phyloP scores from a whole-genome alignment of 2,797 vertebrate species.

The Hypotaenidia philippensis region DNA sequence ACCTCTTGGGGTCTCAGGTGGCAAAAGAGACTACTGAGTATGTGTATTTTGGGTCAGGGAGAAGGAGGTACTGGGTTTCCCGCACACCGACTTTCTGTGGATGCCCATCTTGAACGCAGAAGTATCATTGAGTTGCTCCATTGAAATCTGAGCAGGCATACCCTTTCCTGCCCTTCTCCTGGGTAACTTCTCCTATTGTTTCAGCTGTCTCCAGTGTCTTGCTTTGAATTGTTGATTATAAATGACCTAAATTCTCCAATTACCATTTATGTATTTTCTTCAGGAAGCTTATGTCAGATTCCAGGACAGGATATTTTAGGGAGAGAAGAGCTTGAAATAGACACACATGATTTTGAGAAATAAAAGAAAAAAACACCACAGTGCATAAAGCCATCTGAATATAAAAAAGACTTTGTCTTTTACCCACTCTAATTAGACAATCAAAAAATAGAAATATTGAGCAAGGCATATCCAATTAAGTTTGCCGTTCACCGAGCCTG shows the following conservation, averaged over 20 bases:
- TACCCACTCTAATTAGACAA: conserved; percentile 50
- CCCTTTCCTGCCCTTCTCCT: neutral
- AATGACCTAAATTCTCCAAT: conserved; percentile 12
- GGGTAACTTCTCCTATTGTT: conserved; percentile 4
- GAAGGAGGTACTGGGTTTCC: neutral
- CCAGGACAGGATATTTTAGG: conserved; percentile 20
- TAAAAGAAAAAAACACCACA: neutral
- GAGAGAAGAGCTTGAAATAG: conserved; percentile 23
- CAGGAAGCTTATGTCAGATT: conserved; percentile 27
- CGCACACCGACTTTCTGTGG: neutral
- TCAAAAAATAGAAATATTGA: conserved; percentile 63
- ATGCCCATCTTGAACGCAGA: neutral
- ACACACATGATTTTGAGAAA: conserved; percentile 27
- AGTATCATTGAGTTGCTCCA: neutral
- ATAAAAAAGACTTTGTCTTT: neutral
- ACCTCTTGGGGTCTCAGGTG: neutral
- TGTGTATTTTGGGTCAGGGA: neutral
- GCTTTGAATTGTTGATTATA: conserved; percentile 19
- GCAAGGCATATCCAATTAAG: conserved; percentile 7
- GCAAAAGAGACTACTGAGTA: neutral
- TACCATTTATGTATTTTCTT: conserved; percentile 17
- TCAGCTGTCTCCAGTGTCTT: conserved; percentile 22
- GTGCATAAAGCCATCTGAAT: neutral
- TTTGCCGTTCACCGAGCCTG: neutral
- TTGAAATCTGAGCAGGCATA: neutral